These are phyloP conservation scores for Caenorhabditis macrosperma DNA, from an alignment of 2,888 invertebrate genomes.

Conservation along the genomic window DNA sequence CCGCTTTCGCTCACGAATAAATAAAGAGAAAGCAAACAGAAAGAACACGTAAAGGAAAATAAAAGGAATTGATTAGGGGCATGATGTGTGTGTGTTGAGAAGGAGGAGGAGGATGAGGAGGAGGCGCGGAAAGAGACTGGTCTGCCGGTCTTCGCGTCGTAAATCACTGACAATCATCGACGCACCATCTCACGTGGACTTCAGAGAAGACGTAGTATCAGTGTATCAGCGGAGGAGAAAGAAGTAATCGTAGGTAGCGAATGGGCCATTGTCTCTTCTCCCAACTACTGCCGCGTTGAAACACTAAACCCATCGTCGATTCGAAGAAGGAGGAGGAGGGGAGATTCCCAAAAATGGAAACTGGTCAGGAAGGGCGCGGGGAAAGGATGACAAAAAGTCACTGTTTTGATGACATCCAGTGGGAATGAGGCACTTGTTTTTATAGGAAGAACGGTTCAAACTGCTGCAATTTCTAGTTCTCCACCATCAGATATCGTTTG, in stretches of 20 bases:
- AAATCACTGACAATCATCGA: constrained; percentile 45
- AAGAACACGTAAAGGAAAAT: constrained; percentile 39
- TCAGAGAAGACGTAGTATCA: constrained; percentile 1
- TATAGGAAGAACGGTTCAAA: constrained; percentile 39
- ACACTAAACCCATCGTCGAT: constrained; percentile 40
- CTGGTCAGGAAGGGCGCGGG: neutral
- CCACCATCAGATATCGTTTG: constrained; percentile 44
- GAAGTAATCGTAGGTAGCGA: neutral
- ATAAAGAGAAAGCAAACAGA: constrained; percentile 24
- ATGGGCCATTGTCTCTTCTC: neutral
- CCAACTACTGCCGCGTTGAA: constrained; percentile 29
- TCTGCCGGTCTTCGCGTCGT: constrained; percentile 37
- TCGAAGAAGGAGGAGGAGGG: neutral
- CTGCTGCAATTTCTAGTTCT: constrained; percentile 47
- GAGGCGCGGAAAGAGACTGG: constrained; percentile 25
- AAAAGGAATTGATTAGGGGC: constrained; percentile 36
- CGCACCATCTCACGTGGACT: constrained; percentile 45
- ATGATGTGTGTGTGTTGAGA: no score
- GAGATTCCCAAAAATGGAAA: neutral
- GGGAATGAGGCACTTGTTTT: constrained; percentile 17
- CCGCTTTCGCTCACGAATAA: neutral
- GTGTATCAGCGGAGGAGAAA: constrained; percentile 12
- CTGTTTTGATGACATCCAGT: constrained; percentile 19
- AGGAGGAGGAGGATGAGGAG: constrained; percentile 7
- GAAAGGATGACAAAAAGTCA: neutral